A percentile compares a stretch with the other conserved stretches of the same genome.
These are phyloP conservation scores for Sebastiscus albofasciatus DNA, from an alignment of 2,797 vertebrate genomes.

Conservation along the genomic window DNA sequence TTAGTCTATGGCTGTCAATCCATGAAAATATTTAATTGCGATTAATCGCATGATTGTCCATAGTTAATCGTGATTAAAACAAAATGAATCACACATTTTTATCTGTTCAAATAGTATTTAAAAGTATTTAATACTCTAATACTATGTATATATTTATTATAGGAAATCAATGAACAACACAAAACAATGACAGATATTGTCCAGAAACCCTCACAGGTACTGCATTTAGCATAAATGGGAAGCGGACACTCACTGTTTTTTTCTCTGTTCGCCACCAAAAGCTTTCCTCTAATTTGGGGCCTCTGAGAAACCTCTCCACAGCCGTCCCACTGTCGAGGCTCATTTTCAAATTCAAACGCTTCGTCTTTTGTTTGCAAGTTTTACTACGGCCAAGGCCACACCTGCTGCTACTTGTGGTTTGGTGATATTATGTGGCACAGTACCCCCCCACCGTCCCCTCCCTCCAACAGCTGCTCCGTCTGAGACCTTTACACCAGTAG, in stretches of 20 bases:
- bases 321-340: slow-evolving; percentile 17
- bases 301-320: not conserved
- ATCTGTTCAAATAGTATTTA: too few relatives aligned
- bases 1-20: not conserved
- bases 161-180: too few relatives aligned
- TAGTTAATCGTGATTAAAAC: too few relatives aligned
- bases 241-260: not conserved
- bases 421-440: slow-evolving; percentile 36
- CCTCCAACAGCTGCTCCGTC: slow-evolving; percentile 61
- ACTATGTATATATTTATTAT: too few relatives aligned
- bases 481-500: slow-evolving; percentile 25
- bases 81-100: too few relatives aligned
- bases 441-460: not conserved
- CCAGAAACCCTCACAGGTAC: too few relatives aligned
- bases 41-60: too few relatives aligned
- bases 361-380: slow-evolving; percentile 17
- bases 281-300: not conserved
- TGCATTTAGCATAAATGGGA: not conserved
- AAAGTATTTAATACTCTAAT: too few relatives aligned
- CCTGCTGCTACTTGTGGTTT: slow-evolving; percentile 68
- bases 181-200: too few relatives aligned
- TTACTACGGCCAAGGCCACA: slow-evolving; percentile 25
- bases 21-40: too few relatives aligned
- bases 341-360: slow-evolving; percentile 12
- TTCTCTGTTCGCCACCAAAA: not conserved